phyloP scores from a whole-genome alignment of 2,888 invertebrate genomes.

The Mycalesis mineus region DNA sequence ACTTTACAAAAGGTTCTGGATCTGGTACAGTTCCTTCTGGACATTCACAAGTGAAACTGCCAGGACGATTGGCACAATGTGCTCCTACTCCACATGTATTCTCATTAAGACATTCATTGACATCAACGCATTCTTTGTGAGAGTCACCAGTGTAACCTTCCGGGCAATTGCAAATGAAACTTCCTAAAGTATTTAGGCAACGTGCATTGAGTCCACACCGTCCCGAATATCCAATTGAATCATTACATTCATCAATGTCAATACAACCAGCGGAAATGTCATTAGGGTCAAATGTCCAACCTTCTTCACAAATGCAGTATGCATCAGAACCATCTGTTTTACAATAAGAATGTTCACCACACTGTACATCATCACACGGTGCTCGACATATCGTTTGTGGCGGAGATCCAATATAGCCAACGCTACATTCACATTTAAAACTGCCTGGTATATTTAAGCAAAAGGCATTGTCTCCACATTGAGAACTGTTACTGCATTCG shows the following conservation, averaged over 20 bases:
- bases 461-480: slow-evolving; percentile 86
- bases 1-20: slow-evolving; percentile 89
- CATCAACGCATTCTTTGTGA: slow-evolving; percentile 86
- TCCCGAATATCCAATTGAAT: slow-evolving; percentile 85
- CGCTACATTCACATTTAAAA: slow-evolving; percentile 88
- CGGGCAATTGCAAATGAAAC: slow-evolving; percentile 89
- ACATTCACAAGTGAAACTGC: slow-evolving; percentile 88
- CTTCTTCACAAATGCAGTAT: slow-evolving; percentile 94
- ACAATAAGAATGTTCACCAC: slow-evolving; percentile 92
- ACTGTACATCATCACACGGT: slow-evolving; percentile 94
- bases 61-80: slow-evolving; percentile 86
- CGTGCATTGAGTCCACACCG: slow-evolving; percentile 90
- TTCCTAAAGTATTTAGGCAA: slow-evolving; percentile 89
- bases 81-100: slow-evolving; percentile 89
- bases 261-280: slow-evolving; percentile 94
- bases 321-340: slow-evolving; percentile 93
- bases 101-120: slow-evolving; percentile 87
- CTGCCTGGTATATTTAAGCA: slow-evolving; percentile 90
- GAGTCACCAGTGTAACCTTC: slow-evolving; percentile 92
- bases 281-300: slow-evolving; percentile 94
- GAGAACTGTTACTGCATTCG: slow-evolving; percentile 81
- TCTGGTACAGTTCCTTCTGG: slow-evolving; percentile 89
- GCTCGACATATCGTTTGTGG: slow-evolving; percentile 89
- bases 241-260: slow-evolving; percentile 94
- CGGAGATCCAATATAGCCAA: slow-evolving; percentile 89